Evolutionary conservation across 2,113 vertebrate genomes (phyloP).

Genomic region (Halichoerus grypus): DNA sequence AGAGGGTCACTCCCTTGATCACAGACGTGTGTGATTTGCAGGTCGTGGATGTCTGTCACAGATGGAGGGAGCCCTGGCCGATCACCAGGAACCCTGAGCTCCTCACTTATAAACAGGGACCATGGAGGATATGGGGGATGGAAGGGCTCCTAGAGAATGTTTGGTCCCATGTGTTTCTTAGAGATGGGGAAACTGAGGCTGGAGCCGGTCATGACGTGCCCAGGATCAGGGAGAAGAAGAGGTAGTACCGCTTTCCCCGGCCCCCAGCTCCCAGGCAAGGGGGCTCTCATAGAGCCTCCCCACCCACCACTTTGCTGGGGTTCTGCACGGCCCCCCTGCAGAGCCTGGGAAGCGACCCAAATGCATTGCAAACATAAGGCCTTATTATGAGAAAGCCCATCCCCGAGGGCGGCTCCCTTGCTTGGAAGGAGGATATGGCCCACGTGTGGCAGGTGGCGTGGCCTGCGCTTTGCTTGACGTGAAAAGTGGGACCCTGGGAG

Average conservation of each 20-base stretch:
- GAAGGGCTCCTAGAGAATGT: background rate
- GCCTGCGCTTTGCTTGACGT: background rate
- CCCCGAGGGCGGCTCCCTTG: background rate
- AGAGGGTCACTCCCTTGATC: background rate
- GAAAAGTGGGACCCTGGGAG: background rate
- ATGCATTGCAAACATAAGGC: background rate
- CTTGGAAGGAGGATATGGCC: background rate
- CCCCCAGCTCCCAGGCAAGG: rapidly evolving
- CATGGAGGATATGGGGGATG: rapidly evolving
- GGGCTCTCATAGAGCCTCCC: no score
- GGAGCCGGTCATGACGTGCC: rapidly evolving
- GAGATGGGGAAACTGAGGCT: background rate
- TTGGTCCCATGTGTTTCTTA: background rate
- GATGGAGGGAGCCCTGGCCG: background rate
- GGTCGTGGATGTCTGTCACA: rapidly evolving
- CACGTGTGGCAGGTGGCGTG: background rate
- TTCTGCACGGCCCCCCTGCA: background rate
- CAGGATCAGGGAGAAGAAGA: background rate
- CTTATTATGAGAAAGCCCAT: background rate
- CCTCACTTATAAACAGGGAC: background rate
- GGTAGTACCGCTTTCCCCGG: background rate
- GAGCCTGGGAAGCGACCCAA: background rate
- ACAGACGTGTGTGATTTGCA: rapidly evolving
- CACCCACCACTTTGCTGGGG: rapidly evolving
- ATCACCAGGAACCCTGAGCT: rapidly evolving